A percentile compares a stretch with the other conserved stretches of the same genome.
phyloP scores from a whole-genome alignment of 2,113 vertebrate genomes.

The Neodontobutis hainanensis region DNA sequence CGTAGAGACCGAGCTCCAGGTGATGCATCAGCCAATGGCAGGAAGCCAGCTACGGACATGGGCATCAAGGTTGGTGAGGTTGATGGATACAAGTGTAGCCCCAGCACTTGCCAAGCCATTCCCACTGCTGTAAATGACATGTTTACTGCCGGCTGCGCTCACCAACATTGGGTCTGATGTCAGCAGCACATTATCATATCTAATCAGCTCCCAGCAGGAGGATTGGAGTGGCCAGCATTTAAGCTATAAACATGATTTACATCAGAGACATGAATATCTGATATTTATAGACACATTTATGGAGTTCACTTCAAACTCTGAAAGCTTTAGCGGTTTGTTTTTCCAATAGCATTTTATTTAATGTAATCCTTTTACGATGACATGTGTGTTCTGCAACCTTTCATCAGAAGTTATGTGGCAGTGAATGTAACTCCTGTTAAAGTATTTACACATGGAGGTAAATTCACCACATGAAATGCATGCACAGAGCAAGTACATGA shows the following conservation, averaged over 20 bases:
- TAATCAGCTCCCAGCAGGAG: slow-evolving; percentile 71
- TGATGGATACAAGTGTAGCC: slow-evolving; percentile 64
- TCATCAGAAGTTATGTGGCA: slow-evolving; percentile 58
- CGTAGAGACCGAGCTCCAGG: slow-evolving; percentile 60
- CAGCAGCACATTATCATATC: slow-evolving; percentile 78
- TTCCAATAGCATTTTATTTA: slow-evolving; percentile 80
- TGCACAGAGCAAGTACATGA: slow-evolving; percentile 57
- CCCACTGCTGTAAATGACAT: slow-evolving; percentile 68
- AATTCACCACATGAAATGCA: slow-evolving; percentile 58
- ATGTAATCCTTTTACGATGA: slow-evolving; percentile 77
- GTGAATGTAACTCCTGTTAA: slow-evolving; percentile 57
- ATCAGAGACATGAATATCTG: slow-evolving; percentile 41
- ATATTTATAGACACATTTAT: slow-evolving; percentile 75
- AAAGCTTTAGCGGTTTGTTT: slow-evolving; percentile 59
- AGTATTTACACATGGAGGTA: slow-evolving; percentile 62
- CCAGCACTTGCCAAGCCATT: slow-evolving; percentile 60
- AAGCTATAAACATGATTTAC: slow-evolving; percentile 67
- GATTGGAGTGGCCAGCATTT: slow-evolving; percentile 49
- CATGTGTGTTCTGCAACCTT: slow-evolving; percentile 66
- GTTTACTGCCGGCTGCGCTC: slow-evolving; percentile 51
- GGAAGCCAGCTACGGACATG: slow-evolving; percentile 55
- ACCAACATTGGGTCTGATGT: slow-evolving; percentile 54
- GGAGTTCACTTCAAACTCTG: slow-evolving; percentile 57
- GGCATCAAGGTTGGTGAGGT: slow-evolving; percentile 50
- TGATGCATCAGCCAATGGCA: slow-evolving; percentile 72